Evolutionary conservation across 2,113 vertebrate genomes (phyloP).

Genomic region (Pteropus alecto): DNA sequence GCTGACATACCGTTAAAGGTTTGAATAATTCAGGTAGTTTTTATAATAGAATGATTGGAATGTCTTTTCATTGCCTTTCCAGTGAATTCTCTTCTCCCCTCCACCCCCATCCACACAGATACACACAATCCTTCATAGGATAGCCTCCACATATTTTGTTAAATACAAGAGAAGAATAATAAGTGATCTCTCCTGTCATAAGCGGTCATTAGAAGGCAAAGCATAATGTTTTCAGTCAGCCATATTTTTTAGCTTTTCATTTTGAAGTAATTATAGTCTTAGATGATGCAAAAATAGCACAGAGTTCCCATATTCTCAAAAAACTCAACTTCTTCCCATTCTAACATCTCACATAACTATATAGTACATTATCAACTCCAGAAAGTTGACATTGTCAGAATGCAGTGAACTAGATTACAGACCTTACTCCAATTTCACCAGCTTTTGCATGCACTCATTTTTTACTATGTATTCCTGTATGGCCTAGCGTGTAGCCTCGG

Average conservation of each 20-base stretch:
- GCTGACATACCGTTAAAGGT: not conserved
- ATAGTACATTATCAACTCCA: not conserved
- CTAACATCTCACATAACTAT: not conserved
- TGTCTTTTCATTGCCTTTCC: not conserved
- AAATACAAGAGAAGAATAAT: not conserved
- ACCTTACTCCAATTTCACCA: not conserved
- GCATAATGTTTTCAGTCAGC: not conserved
- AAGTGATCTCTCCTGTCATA: not conserved
- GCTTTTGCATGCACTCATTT: not conserved
- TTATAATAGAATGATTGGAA: not conserved
- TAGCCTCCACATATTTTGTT: not conserved
- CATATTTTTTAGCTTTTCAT: not conserved
- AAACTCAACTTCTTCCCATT: not conserved
- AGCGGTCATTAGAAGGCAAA: not conserved
- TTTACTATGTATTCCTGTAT: not conserved
- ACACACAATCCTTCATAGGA: not conserved
- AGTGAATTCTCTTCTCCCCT: not conserved
- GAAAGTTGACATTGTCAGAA: not conserved
- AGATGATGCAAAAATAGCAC: not conserved
- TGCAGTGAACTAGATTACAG: not conserved
- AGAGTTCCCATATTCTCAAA: not conserved
- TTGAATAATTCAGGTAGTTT: not conserved
- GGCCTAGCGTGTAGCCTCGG: not conserved
- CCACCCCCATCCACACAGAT: not conserved
- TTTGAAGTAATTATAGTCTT: constrained; percentile 23